Evolutionary conservation across 1,140 invertebrate species (phyloP).

Genomic region (Callitettix versicolor): DNA sequence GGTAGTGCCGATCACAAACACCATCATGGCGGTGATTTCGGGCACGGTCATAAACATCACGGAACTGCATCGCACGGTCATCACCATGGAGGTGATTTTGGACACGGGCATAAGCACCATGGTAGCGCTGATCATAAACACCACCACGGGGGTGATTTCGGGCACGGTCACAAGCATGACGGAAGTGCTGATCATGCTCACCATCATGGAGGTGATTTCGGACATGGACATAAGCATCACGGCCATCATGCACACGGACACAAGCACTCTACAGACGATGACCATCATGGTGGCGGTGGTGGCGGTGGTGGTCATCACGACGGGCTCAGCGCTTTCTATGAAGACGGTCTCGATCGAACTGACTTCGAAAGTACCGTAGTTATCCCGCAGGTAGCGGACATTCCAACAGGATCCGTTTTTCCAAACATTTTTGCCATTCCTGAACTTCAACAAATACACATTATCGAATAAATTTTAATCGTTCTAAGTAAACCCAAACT

Average conservation of each 20-base stretch:
- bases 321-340: not conserved
- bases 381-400: too few species aligned
- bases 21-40: slow-evolving; percentile 3
- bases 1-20: not conserved
- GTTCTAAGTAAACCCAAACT: too few species aligned
- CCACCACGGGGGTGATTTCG: too few species aligned
- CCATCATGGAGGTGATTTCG: slow-evolving; percentile 5
- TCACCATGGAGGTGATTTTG: not conserved
- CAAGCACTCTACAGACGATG: not conserved
- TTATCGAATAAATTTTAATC: too few species aligned
- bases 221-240: slow-evolving; percentile 14
- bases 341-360: not conserved
- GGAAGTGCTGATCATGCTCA: slow-evolving; percentile 13
- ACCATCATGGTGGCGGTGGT: not conserved
- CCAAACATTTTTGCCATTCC: too few species aligned
- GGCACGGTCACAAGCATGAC: slow-evolving; percentile 13
- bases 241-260: slow-evolving; percentile 11
- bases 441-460: too few species aligned
- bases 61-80: not conserved
- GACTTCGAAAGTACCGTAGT: too few species aligned
- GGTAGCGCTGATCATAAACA: not conserved
- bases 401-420: too few species aligned
- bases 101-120: not conserved
- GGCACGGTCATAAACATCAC: slow-evolving; percentile 8
- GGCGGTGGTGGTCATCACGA: not conserved